Evolutionary conservation across 2,113 vertebrate genomes (phyloP), one percentile per base, ranked within the genome.

Genomic region (Colossoma macropomum): DNA sequence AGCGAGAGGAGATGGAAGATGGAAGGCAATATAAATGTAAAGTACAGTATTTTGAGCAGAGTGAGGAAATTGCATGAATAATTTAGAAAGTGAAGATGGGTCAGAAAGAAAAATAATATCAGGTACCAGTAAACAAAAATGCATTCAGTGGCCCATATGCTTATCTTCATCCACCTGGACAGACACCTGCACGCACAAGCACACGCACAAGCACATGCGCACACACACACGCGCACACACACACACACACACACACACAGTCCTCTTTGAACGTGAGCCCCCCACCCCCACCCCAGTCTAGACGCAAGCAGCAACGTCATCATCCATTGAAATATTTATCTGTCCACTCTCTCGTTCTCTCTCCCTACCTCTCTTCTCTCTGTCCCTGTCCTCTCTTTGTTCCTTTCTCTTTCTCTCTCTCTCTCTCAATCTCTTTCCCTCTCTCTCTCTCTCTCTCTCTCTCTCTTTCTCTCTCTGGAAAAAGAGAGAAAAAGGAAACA

Each of bases 301-400:
- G 72, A 83, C 48, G 74, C 59, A 79, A 48, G 54, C 45, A 79
- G n/a, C n/a, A 62, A 60, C 77, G 69, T 81, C 71, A 79, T 70
- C 34, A 79, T 69, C 77, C 38, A 80, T 62, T 85, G 59, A 80
- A 85, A 87, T 80, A 86, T 81, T 72, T 75, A 87, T 54, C 10
- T 75, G 15, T 74, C 27, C 45, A 70, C 34, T 34, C 62, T 60
- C 65, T 50, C 32, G 23, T 21, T 28, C 59, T 59, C 60, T 54
- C 34, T 45, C 82, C 19, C 28, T 48, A 15, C 34, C n/a, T 62
- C 71, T 72, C n/a, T 74, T 4, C 48, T 34, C 23, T 17, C 28
- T 17, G 34, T 23, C 69, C 19, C n/a, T 21, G 23, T 34, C 66
- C 59, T 63, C 23, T 28, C 38, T 48, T 38, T 63, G 12, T 62